Base-by-base conservation (phyloP, 2,888 invertebrate genomes). In the Proisotoma minuta region DNA sequence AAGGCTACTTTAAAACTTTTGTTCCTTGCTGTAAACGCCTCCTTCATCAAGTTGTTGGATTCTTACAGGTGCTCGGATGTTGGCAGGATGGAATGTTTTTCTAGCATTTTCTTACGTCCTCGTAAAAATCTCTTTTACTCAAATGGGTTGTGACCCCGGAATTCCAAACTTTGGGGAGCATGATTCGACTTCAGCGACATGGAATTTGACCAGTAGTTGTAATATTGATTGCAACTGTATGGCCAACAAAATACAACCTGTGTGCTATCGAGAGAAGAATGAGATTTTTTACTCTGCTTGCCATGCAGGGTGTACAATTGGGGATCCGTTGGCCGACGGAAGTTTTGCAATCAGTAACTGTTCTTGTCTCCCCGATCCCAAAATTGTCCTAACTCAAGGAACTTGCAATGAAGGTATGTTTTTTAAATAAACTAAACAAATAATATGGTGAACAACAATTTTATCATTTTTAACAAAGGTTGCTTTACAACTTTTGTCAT, bases 241-340 rank as follows among this genome's bases (percentile, higher is more conserved):
- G 2, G 77, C 63, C 12, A 78, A 83, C 4, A 81, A 82, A 65
- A 87, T 84, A 76, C 81, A 83, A 2, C 87, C 87, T 0, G 83
- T 87, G 0, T 87, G 87, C 72, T 82, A 83, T 68, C 79, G 79
- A 43, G 77, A 81, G 15, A 80, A 79, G 0, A 79, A 77, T 57
- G 80, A 81, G 15, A 84, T 86, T 1, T 88, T 81, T 74, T 88
- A 84, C 76, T 87, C 87, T 0, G 84, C 88, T 0, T 88, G 88
- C 72, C 86, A 87, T 75, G 88, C 88, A 0, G 88, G 88, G 0
- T 88, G 88, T 70, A 79, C 78, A 54, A n/a, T n/a, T n/a, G n/a
- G n/a, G n/a, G n/a, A n/a, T n/a, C 73, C 70, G 8, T 60, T 69
- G 2, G 68, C 77, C 22, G 75, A 77, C 57, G 77, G 77, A 43